Base-by-base conservation (phyloP, 2,113 vertebrate species). In the Pseudopipra pipra region DNA sequence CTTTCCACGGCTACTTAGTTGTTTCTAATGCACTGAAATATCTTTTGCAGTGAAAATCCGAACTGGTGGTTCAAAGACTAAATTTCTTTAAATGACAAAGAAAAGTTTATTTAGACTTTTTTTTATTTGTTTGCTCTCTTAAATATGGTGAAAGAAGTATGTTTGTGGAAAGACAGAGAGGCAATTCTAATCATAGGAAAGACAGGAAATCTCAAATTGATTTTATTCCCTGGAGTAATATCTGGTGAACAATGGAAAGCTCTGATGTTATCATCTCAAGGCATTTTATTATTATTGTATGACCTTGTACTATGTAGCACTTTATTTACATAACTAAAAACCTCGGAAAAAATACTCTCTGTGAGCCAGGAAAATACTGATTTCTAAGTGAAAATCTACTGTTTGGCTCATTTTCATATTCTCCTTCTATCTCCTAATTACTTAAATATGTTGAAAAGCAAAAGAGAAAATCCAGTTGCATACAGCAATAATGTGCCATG, bases 141-240 rank as follows among this genome's bases (percentile, higher is more conserved):
- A 74, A 87, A 84, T 10, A 17, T 22, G 24, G 27, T 82, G 65
- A 85, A 79, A 86, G 9, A 49, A 63, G 43, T 39, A 51, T 84
- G 59, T 80, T 87, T 71, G 25, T 74, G 35, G 25, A 74, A 81
- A 19, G 30, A 77, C 24, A 73, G 68, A 84, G 23, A 61, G 19
- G 61, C 12, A 10, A 78, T 92, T 92, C 56, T 68, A 89, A 61
- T 56, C 3, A 47, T 67, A 67, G 1, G 13, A 85, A 95, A 89
- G 39, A 75, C 65, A 79, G 89, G 84, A 95, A 96, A 89, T 85
- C 33, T 75, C 66, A 68, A 49, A 68, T 24, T 78, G 37, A 65
- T 84, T 95, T 72, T 95, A 82, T 87, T 10, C 77, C 49, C 84
- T 85, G 73, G 84, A 89, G 89, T 75, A 93, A 61, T 79, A 84